phyloP scores from a whole-genome alignment of 2,888 invertebrate species.

The Troglohyphantes excavatus region DNA sequence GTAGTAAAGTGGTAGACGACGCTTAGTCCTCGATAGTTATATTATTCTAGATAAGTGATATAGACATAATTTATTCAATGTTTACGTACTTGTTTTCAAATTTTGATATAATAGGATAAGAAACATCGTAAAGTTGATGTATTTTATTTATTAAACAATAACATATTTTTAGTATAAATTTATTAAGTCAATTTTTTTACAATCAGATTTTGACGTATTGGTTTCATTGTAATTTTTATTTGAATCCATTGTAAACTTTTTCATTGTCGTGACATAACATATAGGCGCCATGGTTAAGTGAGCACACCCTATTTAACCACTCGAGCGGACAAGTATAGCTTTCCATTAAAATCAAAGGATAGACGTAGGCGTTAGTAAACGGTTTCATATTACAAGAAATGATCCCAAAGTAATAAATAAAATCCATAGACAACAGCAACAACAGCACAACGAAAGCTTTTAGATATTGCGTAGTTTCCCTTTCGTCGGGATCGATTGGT shows the following conservation, averaged over 20 bases:
- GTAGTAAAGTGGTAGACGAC: too few relatives aligned
- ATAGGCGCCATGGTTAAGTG: neutral
- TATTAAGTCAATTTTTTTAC: too few relatives aligned
- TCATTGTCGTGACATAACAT: neutral
- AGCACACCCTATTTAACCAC: neutral
- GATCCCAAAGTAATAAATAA: slow-evolving; percentile 50
- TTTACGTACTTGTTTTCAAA: too few relatives aligned
- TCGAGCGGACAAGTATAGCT: neutral
- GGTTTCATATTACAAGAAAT: slow-evolving; percentile 14
- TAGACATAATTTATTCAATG: too few relatives aligned
- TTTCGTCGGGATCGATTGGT: slow-evolving; percentile 10
- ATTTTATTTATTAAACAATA: too few relatives aligned
- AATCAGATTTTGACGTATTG: too few relatives aligned
- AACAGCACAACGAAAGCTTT: slow-evolving; percentile 21
- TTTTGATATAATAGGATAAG: too few relatives aligned
- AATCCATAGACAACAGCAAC: neutral
- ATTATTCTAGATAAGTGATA: too few relatives aligned
- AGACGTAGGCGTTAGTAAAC: slow-evolving; percentile 7
- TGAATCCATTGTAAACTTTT: neutral
- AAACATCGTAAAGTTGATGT: too few relatives aligned
- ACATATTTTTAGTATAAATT: too few relatives aligned
- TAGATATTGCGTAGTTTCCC: slow-evolving; percentile 47
- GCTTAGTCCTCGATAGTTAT: too few relatives aligned
- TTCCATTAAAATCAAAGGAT: neutral
- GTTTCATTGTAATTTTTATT: too few relatives aligned